phyloP scores from a whole-genome alignment of 2,888 invertebrate genomes.

The Troides oblongomaculatus region DNA sequence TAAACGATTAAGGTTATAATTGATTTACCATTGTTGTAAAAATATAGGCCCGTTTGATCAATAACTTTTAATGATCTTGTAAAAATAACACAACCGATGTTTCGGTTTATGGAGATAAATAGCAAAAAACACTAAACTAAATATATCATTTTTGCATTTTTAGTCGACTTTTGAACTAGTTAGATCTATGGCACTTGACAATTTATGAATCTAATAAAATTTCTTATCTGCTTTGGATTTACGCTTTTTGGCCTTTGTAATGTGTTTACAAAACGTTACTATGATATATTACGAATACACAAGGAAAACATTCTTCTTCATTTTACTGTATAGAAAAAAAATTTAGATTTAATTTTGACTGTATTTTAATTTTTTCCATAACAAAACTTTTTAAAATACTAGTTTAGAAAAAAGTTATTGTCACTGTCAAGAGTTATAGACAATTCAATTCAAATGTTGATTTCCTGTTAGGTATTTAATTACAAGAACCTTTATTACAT shows the following conservation, averaged over 20 bases:
- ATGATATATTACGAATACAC: neutral
- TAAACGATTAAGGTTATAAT: constrained; percentile 15
- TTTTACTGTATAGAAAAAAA: neutral
- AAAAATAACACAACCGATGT: constrained; percentile 15
- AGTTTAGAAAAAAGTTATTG: constrained; percentile 8
- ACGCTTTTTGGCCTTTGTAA: neutral
- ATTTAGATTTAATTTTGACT: neutral
- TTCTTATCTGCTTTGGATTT: neutral
- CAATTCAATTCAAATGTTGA: constrained; percentile 28
- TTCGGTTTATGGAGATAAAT: constrained; percentile 18
- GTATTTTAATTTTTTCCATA: neutral
- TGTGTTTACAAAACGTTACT: neutral
- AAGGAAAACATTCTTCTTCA: neutral
- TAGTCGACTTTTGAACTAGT: constrained; percentile 16
- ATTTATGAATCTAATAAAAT: neutral
- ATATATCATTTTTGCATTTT: constrained; percentile 24
- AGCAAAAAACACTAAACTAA: constrained; percentile 10
- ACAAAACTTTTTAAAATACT: neutral
- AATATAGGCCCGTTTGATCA: neutral
- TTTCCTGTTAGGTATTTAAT: constrained; percentile 34
- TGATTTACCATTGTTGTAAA: constrained; percentile 25
- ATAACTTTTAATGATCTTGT: constrained; percentile 5
- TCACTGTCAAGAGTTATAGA: constrained; percentile 33
- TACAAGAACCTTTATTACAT: constrained; percentile 23
- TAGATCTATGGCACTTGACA: constrained; percentile 10